phyloP scores from a whole-genome alignment of 1,140 invertebrate genomes.

The Leptopilina boulardi region DNA sequence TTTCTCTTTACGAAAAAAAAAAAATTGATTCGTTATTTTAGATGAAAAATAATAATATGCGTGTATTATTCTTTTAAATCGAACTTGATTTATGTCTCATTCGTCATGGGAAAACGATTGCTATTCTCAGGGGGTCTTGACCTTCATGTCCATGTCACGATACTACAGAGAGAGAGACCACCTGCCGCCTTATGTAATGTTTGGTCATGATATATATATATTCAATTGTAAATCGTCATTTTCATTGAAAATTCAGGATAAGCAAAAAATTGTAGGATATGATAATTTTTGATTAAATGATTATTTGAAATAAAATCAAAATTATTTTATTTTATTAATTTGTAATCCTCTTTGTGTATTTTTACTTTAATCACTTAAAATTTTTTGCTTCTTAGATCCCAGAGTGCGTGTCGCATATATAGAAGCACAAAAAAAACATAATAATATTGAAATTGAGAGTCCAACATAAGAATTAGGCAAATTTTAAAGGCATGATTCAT shows the following conservation, averaged over 20 bases:
- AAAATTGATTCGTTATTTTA: background rate
- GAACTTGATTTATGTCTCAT: conserved; percentile 21
- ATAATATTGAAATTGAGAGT: too few relatives aligned
- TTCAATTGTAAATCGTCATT: background rate
- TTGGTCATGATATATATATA: conserved; percentile 6
- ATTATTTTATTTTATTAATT: too few relatives aligned
- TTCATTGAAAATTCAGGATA: background rate
- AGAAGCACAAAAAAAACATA: too few relatives aligned
- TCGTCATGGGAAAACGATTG: conserved; percentile 26
- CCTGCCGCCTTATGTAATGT: conserved; percentile 15
- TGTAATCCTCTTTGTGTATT: too few relatives aligned
- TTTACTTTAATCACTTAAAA: too few relatives aligned
- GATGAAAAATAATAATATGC: background rate
- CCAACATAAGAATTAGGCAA: too few relatives aligned
- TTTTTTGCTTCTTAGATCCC: too few relatives aligned
- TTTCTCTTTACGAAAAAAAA: background rate
- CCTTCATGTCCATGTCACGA: conserved; percentile 15
- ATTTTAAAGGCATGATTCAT: too few relatives aligned
- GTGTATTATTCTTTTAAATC: background rate
- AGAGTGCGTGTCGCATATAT: too few relatives aligned
- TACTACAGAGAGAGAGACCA: conserved; percentile 2
- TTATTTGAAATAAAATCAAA: too few relatives aligned
- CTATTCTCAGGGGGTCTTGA: conserved; percentile 29
- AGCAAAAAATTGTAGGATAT: too few relatives aligned
- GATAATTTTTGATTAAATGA: too few relatives aligned